These are phyloP conservation scores for Adineta ricciae DNA, from an alignment of 2,888 invertebrate genomes.

Conservation along the genomic window DNA sequence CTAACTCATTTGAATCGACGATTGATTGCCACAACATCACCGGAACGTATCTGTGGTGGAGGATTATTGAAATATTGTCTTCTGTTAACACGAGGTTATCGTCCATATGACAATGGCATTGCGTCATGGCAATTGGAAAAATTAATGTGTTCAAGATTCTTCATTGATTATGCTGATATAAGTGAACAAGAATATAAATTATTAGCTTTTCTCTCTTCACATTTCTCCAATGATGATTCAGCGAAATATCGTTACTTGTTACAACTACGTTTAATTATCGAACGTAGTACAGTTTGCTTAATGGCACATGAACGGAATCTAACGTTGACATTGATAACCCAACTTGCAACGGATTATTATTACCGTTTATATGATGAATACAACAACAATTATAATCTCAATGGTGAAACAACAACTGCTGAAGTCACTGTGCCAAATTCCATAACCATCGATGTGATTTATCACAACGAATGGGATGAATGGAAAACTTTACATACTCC, in stretches of 20 bases:
- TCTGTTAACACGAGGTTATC: slow-evolving; percentile 82
- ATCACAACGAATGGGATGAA: slow-evolving; percentile 10
- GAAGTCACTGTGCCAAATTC: slow-evolving; percentile 2
- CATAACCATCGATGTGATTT: background rate
- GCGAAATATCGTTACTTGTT: slow-evolving; percentile 90
- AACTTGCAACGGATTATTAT: slow-evolving; percentile 58
- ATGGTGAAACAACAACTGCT: background rate
- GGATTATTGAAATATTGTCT: slow-evolving; percentile 97
- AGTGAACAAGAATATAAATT: slow-evolving; percentile 84
- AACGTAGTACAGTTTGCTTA: slow-evolving; percentile 92
- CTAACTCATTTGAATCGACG: slow-evolving; percentile 87
- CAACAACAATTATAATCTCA: background rate
- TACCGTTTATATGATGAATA: background rate
- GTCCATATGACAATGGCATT: slow-evolving; percentile 65
- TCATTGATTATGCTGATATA: slow-evolving; percentile 96
- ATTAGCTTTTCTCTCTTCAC: slow-evolving; percentile 90
- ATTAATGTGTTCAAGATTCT: slow-evolving; percentile 99
- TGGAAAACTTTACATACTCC: background rate
- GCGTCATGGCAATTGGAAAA: slow-evolving; percentile 76
- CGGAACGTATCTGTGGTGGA: slow-evolving; percentile 96
- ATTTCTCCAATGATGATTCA: slow-evolving; percentile 58
- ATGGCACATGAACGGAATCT: slow-evolving; percentile 97
- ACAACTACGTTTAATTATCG: slow-evolving; percentile 85
- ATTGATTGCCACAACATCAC: slow-evolving; percentile 89
- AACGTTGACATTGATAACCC: slow-evolving; percentile 82